phyloP scores from a whole-genome alignment of 2,113 vertebrate genomes.

The Ascaphus truei region DNA sequence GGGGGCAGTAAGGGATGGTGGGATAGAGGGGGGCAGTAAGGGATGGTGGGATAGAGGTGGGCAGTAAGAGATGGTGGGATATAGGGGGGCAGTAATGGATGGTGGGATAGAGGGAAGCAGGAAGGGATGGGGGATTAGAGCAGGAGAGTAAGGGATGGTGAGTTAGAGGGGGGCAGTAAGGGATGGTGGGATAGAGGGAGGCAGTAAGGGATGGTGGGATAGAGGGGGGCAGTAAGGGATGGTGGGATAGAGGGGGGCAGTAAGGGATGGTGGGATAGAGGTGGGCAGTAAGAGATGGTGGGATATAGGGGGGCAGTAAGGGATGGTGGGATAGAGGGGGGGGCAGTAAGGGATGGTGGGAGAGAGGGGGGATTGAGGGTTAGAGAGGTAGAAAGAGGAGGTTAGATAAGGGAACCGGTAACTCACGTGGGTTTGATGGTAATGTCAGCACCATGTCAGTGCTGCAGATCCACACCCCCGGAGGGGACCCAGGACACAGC shows the following conservation, averaged over 20 bases:
- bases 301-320: neutral
- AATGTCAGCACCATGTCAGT: conserved; percentile 84
- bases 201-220: neutral
- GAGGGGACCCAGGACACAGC: conserved; percentile 83
- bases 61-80: neutral
- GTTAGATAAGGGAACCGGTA: no score
- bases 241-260: neutral
- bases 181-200: neutral
- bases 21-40: neutral
- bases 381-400: neutral
- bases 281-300: neutral
- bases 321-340: neutral
- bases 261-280: neutral
- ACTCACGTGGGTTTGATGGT: conserved; percentile 67
- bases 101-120: neutral
- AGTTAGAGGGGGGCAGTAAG: neutral
- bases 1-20: neutral
- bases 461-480: conserved; percentile 93
- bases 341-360: neutral
- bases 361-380: neutral
- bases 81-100: neutral
- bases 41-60: neutral
- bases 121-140: neutral
- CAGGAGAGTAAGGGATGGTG: neutral
- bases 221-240: neutral